phyloP scores from a whole-genome alignment of 1,140 invertebrate species.

The Procambarus clarkii region DNA sequence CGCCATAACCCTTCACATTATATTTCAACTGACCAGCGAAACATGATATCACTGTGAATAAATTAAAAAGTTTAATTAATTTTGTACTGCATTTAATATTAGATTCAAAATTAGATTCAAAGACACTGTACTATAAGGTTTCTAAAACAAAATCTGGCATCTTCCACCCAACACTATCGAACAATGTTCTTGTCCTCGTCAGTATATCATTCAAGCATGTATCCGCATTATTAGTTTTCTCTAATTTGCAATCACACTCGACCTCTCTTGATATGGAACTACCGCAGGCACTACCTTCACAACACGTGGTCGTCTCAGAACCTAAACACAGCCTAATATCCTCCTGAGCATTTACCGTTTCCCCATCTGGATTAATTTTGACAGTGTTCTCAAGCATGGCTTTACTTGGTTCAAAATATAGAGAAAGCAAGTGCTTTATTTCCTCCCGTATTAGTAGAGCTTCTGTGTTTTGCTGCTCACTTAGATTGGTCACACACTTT shows the following conservation, averaged over 20 bases:
- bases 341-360: not conserved
- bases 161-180: not conserved
- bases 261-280: not conserved
- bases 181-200: not conserved
- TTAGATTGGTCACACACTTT: constrained; percentile 3
- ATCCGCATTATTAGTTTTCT: not conserved
- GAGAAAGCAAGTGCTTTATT: not conserved
- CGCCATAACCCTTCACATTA: too few relatives aligned
- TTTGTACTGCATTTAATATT: too few relatives aligned
- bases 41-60: too few relatives aligned
- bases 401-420: not conserved
- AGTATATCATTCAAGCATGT: not conserved
- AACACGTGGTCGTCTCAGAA: not conserved
- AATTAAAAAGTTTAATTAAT: too few relatives aligned
- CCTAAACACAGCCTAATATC: not conserved
- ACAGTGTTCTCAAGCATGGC: not conserved
- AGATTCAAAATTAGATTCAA: too few relatives aligned
- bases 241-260: not conserved
- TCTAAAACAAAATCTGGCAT: not conserved
- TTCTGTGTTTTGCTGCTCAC: not conserved
- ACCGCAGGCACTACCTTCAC: not conserved
- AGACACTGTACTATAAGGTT: too few relatives aligned
- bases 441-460: not conserved
- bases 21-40: too few relatives aligned
- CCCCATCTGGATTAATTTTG: too few relatives aligned